Base-by-base conservation (phyloP, 2,888 invertebrate genomes). In the Tinea pellionella region DNA sequence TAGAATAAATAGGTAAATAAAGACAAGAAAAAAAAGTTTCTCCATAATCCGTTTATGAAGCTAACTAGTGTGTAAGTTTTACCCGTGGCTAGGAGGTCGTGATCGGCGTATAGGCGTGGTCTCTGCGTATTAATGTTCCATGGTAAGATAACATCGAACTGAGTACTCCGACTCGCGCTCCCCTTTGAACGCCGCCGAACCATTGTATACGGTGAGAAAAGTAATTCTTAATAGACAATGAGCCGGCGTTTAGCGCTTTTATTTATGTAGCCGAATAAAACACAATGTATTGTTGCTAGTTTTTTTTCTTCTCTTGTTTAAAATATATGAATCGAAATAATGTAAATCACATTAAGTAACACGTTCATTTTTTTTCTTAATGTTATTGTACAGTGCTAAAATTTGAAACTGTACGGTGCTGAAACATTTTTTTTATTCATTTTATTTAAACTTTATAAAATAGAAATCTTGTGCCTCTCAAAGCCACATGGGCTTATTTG, bases 201-300 rank as follows among this genome's bases (percentile, higher is more conserved):
- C 79, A 84, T 86, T 86, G 85, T 84, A 71, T 59, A 55, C 73
- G 72, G 77, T 77, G 78, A 81, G 79, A 80, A 81, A 85, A 85
- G 77, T 82, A 79, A 83, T 81, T 83, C 82, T 78, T 82, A 86
- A 80, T 85, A 86, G 85, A 86, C 86, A 85, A 86, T 85, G 76
- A 81, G 74, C 67, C 68, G 72, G 75, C 74, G 80, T 82, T 85
- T 84, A 84, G 75, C 77, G 76, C 73, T 79, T 82, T 83, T 84
- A 84, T 84, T 82, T 83, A 82, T 81, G 79, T 59, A 59, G 43
- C 59, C 59, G 59, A 42, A 59, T 13, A 13, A 37, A 41, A 15
- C 30, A 37, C 59, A 42, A 41, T 59, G 24, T 42, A 59, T 42
- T 59, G 41, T 18, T 29, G 18, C 4, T 18, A 11, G 9, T 19